Evolutionary conservation across 1,140 invertebrate genomes (phyloP), one percentile per base, ranked within the genome.

Genomic region (Aphis gossypii): DNA sequence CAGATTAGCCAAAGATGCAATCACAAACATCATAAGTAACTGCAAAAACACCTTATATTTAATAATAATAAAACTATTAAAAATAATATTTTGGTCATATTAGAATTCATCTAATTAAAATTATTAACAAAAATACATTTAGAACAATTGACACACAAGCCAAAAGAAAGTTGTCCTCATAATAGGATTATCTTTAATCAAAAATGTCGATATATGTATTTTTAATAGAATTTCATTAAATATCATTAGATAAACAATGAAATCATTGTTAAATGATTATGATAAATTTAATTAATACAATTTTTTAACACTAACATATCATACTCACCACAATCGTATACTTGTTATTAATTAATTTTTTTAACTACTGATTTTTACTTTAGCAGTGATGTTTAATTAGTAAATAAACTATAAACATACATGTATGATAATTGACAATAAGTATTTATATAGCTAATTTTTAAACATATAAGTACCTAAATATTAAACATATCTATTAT

Each of bases 21-120:
- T n/a, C 48, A 93, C 14, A 93, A 93, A 93, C 76, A 93, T 93
- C 21, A 84, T 20, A 38, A 93, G 25, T 84, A 93, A 83, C 92
- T 93, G 92, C 25, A 86, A 93, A 93, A 93, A 93, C 21, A 86
- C 9, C n/a, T 51, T 51, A 51, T 18, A 51, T 68, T 92, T 92
- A 92, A 35, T 83, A 92, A 48, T 83, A 46, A 90, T n/a, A n/a
- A 60, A 44, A 44, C 23, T 60, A 90, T 30, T 23, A 54, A 54
- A n/a, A 38, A 38, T 54, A 11, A 0, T 56, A 89, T 25, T 56
- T 89, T 89, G 51, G 48, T 89, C 87, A 89, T 89, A 89, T 89
- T 30, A 89, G 87, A 89, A 38, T 56, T 56, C 23, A 35, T 44
- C 4, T 68, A n/a, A 68, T 68, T n/a, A 76, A 14, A 5, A 76